Evolutionary conservation across 37 sponge, comb jelly and placozoan species (phyloP).

Genomic region (Crambe crambe): DNA sequence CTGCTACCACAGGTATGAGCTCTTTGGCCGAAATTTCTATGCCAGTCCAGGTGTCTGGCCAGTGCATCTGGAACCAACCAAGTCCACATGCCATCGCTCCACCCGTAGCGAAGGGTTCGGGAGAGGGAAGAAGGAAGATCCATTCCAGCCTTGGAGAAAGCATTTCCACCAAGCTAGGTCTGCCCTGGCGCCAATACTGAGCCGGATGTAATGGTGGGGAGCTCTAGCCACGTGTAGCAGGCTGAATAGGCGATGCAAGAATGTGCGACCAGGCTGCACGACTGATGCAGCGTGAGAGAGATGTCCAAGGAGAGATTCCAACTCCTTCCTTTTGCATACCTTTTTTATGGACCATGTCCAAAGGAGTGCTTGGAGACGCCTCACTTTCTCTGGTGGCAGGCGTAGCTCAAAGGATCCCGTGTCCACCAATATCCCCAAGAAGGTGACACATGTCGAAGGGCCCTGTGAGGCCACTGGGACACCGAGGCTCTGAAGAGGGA

Average conservation of each 20-base stretch:
- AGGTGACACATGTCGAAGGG: not conserved
- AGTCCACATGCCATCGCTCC: not conserved
- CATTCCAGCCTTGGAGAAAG: no score
- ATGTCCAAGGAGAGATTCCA: conserved; percentile 7
- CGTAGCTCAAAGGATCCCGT: not conserved
- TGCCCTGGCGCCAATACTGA: conserved; percentile 2
- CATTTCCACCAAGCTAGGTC: no score
- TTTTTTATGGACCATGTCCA: not conserved
- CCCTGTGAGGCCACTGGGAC: no score
- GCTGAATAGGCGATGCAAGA: conserved; percentile 1
- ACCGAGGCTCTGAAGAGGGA: not conserved
- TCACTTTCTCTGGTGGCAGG: not conserved
- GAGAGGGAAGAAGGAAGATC: not conserved
- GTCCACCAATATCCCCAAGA: not conserved
- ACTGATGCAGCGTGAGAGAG: conserved; percentile 4
- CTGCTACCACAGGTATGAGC: not conserved
- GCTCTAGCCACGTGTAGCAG: not conserved
- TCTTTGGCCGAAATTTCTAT: not conserved
- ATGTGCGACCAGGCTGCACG: not conserved
- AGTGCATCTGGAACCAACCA: not conserved
- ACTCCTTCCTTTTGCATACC: not conserved
- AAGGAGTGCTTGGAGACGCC: not conserved
- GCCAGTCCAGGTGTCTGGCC: no score
- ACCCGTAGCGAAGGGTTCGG: not conserved
- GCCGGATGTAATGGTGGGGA: not conserved